Evolutionary conservation across 2,113 vertebrate species (phyloP).

Genomic region (Acanthochromis polyacanthus): DNA sequence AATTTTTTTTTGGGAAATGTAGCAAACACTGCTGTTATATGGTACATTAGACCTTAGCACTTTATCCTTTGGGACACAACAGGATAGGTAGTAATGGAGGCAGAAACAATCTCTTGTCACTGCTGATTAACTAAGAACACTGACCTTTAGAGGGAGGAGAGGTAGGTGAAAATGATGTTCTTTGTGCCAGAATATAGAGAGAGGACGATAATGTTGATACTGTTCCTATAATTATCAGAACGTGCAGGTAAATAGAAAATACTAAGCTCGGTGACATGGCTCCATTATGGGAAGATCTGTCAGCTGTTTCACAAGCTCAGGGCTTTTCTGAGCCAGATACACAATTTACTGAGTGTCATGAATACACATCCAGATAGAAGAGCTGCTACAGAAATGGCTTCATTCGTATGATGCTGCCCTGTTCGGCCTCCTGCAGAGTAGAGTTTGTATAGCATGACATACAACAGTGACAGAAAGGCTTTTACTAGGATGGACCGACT

Average conservation of each 20-base stretch:
- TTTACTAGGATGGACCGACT: conserved; percentile 38
- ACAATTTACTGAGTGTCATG: conserved; percentile 57
- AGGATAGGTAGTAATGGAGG: conserved; percentile 49
- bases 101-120: conserved; percentile 52
- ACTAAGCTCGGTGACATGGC: conserved; percentile 23
- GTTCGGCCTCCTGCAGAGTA: conserved; percentile 29
- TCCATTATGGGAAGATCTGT: conserved; percentile 33
- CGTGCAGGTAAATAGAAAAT: conserved; percentile 45
- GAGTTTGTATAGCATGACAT: conserved; percentile 29
- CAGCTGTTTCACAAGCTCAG: conserved; percentile 44
- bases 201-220: conserved; percentile 23
- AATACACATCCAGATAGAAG: conserved; percentile 43
- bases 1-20: conserved; percentile 16
- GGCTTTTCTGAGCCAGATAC: conserved; percentile 42
- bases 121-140: conserved; percentile 62
- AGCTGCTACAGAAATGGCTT: conserved; percentile 39
- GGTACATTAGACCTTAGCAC: conserved; percentile 24
- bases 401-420: conserved; percentile 14
- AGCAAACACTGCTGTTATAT: conserved; percentile 6
- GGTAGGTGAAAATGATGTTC: conserved; percentile 42
- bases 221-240: conserved; percentile 39
- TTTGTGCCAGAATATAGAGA: conserved; percentile 25
- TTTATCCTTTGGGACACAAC: conserved; percentile 38
- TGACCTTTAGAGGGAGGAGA: conserved; percentile 65
- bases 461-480: conserved; percentile 28